Evolutionary conservation across 2,113 vertebrate species (phyloP).

Genomic region (Macrotus californicus): DNA sequence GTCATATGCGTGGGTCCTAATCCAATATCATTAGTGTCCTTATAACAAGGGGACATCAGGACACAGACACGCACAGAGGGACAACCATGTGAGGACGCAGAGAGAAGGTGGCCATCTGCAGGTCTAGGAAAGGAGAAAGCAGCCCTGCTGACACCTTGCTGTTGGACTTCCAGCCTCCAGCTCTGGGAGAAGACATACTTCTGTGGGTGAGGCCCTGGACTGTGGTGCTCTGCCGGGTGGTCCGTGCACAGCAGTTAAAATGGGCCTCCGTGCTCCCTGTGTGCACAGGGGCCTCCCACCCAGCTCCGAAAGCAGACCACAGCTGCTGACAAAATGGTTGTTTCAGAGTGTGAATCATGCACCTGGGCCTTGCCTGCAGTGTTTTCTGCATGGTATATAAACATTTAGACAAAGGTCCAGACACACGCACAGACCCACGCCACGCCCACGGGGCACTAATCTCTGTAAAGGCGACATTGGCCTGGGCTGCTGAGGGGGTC

Average conservation of each 20-base stretch:
- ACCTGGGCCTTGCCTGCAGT: background rate
- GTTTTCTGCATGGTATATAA: fast-evolving
- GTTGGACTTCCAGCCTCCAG: background rate
- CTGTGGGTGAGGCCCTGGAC: background rate
- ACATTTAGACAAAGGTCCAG: background rate
- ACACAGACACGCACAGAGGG: background rate
- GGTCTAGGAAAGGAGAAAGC: background rate
- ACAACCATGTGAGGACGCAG: fast-evolving
- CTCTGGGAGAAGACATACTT: background rate
- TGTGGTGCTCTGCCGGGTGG: background rate
- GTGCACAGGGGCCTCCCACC: fast-evolving
- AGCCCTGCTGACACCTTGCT: fast-evolving
- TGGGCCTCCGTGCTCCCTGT: too few species aligned
- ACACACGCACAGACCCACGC: fast-evolving
- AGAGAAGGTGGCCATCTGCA: background rate
- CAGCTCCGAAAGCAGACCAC: background rate
- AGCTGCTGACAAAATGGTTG: background rate
- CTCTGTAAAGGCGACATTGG: background rate
- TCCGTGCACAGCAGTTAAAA: too few species aligned
- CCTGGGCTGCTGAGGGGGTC: background rate
- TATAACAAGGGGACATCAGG: background rate
- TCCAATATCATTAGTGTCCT: background rate
- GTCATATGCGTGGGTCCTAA: background rate
- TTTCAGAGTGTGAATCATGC: background rate
- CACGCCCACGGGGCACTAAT: fast-evolving